phyloP scores from a whole-genome alignment of 2,888 invertebrate species.

The Temnothorax ravouxi region DNA sequence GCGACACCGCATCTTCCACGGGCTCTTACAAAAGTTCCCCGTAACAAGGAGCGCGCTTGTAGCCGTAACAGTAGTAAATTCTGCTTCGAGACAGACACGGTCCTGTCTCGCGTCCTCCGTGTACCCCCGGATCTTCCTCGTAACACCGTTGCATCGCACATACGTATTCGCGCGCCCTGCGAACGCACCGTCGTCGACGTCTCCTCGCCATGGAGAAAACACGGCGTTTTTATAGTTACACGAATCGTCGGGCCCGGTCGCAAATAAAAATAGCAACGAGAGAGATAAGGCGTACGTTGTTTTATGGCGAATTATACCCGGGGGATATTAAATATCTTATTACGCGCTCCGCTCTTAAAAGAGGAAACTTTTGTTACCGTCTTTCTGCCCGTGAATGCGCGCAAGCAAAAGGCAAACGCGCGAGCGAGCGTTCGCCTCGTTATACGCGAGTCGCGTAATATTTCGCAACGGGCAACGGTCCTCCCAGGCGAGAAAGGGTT shows the following conservation, averaged over 20 bases:
- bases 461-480: constrained; percentile 49
- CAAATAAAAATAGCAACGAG: constrained; percentile 51
- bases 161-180: constrained; percentile 14
- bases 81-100: constrained; percentile 55
- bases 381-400: constrained; percentile 56
- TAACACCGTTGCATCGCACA: constrained; percentile 23
- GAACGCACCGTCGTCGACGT: background rate
- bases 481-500: constrained; percentile 54
- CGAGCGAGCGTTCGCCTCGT: constrained; percentile 45
- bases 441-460: constrained; percentile 52
- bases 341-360: constrained; percentile 53
- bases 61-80: constrained; percentile 55
- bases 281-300: constrained; percentile 51
- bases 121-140: constrained; percentile 25
- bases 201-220: constrained; percentile 16
- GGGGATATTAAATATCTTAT: constrained; percentile 59
- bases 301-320: constrained; percentile 58
- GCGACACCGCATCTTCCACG: constrained; percentile 57
- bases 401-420: constrained; percentile 49
- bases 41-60: constrained; percentile 55
- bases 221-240: constrained; percentile 55
- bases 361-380: constrained; percentile 54
- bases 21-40: constrained; percentile 57
- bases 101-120: constrained; percentile 47
- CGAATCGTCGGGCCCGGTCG: constrained; percentile 47